Evolutionary conservation across 2,797 vertebrate species (phyloP).

Genomic region (Vultur gryphus): DNA sequence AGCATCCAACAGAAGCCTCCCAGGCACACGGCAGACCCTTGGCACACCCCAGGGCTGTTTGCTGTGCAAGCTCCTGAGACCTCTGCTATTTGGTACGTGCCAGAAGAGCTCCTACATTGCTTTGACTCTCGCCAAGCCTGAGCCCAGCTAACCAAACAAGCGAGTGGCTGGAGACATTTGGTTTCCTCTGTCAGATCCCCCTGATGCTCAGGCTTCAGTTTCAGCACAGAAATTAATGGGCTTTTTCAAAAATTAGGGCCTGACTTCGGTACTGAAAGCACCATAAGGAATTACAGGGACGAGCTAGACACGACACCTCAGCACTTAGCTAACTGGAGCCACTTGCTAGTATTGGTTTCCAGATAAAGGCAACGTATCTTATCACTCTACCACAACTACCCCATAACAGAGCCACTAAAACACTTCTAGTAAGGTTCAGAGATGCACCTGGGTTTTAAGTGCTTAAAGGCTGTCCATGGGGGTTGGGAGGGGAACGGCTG

Average conservation of each 20-base stretch:
- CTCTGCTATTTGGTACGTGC: neutral
- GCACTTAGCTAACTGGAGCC: neutral
- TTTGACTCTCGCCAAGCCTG: neutral
- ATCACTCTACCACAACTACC: neutral
- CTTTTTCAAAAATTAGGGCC: neutral
- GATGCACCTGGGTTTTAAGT: neutral
- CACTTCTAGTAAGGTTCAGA: neutral
- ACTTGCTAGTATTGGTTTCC: neutral
- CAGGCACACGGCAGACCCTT: neutral
- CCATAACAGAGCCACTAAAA: neutral
- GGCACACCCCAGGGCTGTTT: neutral
- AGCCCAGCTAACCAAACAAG: neutral
- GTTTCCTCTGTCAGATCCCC: neutral
- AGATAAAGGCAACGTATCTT: neutral
- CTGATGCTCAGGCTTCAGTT: neutral
- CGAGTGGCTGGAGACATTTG: neutral
- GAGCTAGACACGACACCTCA: neutral
- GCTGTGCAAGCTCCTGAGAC: neutral
- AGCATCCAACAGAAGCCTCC: neutral
- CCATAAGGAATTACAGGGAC: neutral
- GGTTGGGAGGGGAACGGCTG: neutral
- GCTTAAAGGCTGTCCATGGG: neutral
- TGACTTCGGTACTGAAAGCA: neutral
- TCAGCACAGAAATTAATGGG: neutral
- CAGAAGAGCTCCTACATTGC: neutral